phyloP scores from a whole-genome alignment of 30 jellyfish, hydroid and myxozoan species.

The Aurelia coerulea region DNA sequence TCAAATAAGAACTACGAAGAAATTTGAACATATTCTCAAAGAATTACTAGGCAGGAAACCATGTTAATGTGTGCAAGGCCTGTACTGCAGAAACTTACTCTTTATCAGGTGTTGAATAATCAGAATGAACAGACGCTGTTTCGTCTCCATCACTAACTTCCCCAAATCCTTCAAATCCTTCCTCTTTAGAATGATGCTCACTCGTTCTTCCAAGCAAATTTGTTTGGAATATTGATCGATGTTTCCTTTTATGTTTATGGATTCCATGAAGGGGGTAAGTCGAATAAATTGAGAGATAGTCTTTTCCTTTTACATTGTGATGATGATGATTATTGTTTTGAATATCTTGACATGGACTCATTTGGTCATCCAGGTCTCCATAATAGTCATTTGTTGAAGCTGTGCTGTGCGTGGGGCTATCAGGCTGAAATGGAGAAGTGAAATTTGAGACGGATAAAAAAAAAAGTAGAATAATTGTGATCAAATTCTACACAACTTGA shows the following conservation, averaged over 20 bases:
- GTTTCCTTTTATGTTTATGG: slow-evolving; percentile 68
- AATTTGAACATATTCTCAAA: too few relatives aligned
- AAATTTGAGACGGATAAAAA: background rate
- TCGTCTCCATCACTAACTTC: slow-evolving; percentile 82
- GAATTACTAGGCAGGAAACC: too few relatives aligned
- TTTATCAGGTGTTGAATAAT: slow-evolving; percentile 61
- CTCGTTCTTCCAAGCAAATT: slow-evolving; percentile 69
- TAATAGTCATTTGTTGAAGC: slow-evolving; percentile 84
- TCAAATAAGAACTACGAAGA: too few relatives aligned
- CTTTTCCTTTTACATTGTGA: slow-evolving; percentile 58
- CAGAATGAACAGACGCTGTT: slow-evolving; percentile 57
- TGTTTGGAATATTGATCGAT: slow-evolving; percentile 66
- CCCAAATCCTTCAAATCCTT: slow-evolving; percentile 97
- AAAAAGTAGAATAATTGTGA: background rate
- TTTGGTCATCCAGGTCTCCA: slow-evolving; percentile 86
- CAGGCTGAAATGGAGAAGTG: slow-evolving; percentile 63
- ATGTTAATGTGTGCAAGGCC: background rate
- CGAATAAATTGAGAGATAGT: slow-evolving; percentile 71
- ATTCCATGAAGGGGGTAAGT: slow-evolving; percentile 96
- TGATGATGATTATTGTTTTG: slow-evolving; percentile 17
- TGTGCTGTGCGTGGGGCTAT: slow-evolving; percentile 92
- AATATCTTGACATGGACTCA: slow-evolving; percentile 50
- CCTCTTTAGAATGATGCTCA: slow-evolving; percentile 79
- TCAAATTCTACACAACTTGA: too few relatives aligned
- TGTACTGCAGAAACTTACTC: background rate